Base-by-base conservation (phyloP, 2,888 invertebrate species). In the Embidobia sp. region DNA sequence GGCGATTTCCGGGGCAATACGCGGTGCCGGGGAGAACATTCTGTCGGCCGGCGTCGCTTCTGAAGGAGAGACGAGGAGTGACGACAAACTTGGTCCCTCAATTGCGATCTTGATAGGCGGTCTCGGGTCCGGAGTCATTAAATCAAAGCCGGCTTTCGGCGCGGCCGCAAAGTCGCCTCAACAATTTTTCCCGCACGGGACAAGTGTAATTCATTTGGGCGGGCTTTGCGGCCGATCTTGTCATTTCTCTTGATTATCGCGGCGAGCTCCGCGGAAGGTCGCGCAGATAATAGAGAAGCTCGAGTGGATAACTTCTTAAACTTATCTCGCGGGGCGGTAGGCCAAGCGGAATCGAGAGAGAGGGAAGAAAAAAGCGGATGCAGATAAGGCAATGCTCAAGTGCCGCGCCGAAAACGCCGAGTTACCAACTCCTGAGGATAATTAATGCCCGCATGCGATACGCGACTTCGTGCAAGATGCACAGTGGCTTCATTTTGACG, bases 191-290 rank as follows among this genome's bases (percentile, higher is more conserved):
- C 51, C 42, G 18, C 49, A 16, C 16, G 13, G 37, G 26, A 31
- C 63, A 33, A 64, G 64, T 51, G 40, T 74, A 74, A 74, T 57
- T 74, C 59, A 66, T 66, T 74, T 66, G 49, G 35, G 33, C 40
- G 51, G 55, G 48, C n/a, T n/a, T n/a, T n/a, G n/a, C n/a, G n/a
- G n/a, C n/a, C n/a, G 53, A 49, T 61, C 64, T 64, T 64, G 55
- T 70, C 76, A 70, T 70, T 70, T 76, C 70, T 76, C 76, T 76
- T 70, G 49, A 76, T 76, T 70, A 70, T 70, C 76, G 37, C 35
- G 48, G 27, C 49, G 55, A 57, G 49, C 33, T 48, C 26, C 63
- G 49, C 11, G 59, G 67, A 74, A 74, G 67, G 66, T 61, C 57
- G 69, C 57, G 57, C 8, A 64, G 76, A 76, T 76, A 76, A 76